Conservation (phyloP, 2,888 invertebrate species). For the Dolichopus griseipennis region DNA sequence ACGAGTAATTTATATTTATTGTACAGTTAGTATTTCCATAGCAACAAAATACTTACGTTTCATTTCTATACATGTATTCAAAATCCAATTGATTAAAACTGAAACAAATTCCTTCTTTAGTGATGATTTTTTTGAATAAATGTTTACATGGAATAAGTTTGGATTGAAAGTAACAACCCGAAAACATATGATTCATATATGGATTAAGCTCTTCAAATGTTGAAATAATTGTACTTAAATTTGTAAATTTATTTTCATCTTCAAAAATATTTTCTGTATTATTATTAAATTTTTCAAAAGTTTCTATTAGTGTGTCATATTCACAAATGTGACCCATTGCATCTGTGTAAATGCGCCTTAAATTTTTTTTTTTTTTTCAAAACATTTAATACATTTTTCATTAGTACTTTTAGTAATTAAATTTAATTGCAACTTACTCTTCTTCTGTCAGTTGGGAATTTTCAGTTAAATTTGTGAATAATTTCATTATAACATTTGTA, state of each 20-base stretch:
- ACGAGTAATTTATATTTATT: neutral
- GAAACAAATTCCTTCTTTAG: constrained; percentile 3
- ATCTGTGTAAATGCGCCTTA: neutral
- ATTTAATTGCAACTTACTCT: neutral
- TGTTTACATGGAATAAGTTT: neutral
- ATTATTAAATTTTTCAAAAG: neutral
- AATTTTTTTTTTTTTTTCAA: neutral
- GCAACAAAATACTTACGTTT: neutral
- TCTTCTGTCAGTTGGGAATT: neutral
- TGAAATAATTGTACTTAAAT: neutral
- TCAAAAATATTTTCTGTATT: neutral
- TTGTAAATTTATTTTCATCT: neutral
- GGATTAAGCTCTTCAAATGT: neutral
- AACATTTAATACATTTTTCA: neutral
- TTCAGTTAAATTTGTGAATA: neutral
- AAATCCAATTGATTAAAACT: neutral
- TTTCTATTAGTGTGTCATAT: neutral
- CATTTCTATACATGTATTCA: neutral
- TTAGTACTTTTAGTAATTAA: too few relatives aligned
- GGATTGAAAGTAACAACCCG: neutral
- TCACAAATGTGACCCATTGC: neutral
- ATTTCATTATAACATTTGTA: neutral
- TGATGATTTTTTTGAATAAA: neutral
- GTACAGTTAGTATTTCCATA: neutral
- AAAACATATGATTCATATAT: neutral